phyloP scores from a whole-genome alignment of 2,888 invertebrate species.

The Amblyjoppa proteus region DNA sequence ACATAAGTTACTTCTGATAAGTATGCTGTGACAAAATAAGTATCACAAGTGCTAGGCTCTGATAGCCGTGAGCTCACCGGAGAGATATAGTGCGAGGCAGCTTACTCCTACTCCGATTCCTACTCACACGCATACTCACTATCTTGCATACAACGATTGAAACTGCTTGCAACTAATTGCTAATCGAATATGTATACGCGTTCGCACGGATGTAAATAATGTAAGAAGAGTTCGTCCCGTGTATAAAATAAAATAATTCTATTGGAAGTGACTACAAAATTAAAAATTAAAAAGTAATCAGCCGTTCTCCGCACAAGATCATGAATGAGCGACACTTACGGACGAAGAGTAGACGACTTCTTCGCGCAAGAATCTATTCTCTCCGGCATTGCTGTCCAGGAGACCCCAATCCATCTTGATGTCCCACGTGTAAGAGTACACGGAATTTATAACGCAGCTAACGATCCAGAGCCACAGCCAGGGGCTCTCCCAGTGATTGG shows the following conservation, averaged over 20 bases:
- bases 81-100: too few relatives aligned
- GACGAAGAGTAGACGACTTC: slow-evolving; percentile 97
- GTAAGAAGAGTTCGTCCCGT: too few relatives aligned
- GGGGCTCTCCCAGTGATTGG: slow-evolving; percentile 90
- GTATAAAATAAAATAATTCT: slow-evolving; percentile 17
- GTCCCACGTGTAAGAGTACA: slow-evolving; percentile 99
- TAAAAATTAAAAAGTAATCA: background rate
- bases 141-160: too few relatives aligned
- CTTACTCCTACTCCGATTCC: too few relatives aligned
- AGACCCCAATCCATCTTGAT: slow-evolving; percentile 99
- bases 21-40: background rate
- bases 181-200: too few relatives aligned
- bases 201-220: too few relatives aligned
- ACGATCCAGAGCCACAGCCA: slow-evolving; percentile 96
- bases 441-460: slow-evolving; percentile 94
- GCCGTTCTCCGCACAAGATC: background rate
- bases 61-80: too few relatives aligned
- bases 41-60: too few relatives aligned
- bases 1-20: background rate
- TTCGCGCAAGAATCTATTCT: slow-evolving; percentile 96
- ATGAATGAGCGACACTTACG: slow-evolving; percentile 86
- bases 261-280: background rate
- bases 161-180: too few relatives aligned
- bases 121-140: too few relatives aligned
- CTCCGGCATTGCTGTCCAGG: slow-evolving; percentile 95